Base-by-base conservation (phyloP, 1,140 invertebrate genomes). In the Brachionus koreanus region DNA sequence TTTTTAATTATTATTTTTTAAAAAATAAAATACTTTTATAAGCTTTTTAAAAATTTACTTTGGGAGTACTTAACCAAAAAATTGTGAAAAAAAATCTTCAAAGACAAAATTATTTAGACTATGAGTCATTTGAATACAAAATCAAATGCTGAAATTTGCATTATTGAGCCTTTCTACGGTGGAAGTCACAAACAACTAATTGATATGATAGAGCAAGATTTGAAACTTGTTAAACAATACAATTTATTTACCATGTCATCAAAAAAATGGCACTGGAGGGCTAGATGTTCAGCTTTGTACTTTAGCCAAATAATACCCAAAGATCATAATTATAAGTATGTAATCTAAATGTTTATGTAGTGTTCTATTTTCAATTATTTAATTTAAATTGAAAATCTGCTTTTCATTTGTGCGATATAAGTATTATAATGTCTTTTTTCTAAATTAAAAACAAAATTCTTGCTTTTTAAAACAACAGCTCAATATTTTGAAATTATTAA, bases 241-340 rank as follows among this genome's bases (percentile, higher is more conserved):
- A 65, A 83, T 10, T 37, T 85, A 19, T 52, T 83, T 5, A 91
- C 90, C 5, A 87, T 93, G 84, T 88, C 90, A 12, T 91, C 91
- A 5, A 93, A 93, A 85, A 94, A 94, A 86, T 94, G 93, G 93
- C 93, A 93, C 85, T 94, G 93, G 93, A 87, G 92, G 84, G 92
- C 92, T 0, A 86, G 93, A 77, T 92, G 91, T 37, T 90, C 91
- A 35, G 91, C 92, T 0, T 85, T 93, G 0, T 90, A 91, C 82
- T 90, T 93, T 82, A 89, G 90, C 16, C 89, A 91, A 85, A 85
- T 86, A 5, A 92, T 93, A 82, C 91, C 92, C 10, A 83, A 84
- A 46, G 85, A 89, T 42, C 86, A 90, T 72, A 87, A 88, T 23
- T 91, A 89, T 85, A 89, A 87, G 87, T 89, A 85, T 42, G 10